Base-by-base conservation (phyloP, 2,113 vertebrate species). In the Catharus minimus region DNA sequence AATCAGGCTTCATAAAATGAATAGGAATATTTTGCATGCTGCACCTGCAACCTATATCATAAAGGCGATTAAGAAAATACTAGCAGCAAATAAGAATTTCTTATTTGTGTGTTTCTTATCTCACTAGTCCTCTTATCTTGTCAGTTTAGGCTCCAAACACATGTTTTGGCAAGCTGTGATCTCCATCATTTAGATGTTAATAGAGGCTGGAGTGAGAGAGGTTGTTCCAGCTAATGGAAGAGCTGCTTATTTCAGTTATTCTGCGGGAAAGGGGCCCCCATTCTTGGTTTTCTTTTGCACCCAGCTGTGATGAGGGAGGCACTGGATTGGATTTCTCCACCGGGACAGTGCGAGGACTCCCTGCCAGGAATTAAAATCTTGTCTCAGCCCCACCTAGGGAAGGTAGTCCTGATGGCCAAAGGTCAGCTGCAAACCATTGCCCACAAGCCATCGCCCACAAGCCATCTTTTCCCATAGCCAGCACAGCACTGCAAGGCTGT, bases 381-480 rank as follows among this genome's bases (percentile, higher is more conserved):
- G 0, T 65, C 32, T 60, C 38, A 67, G 30, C 8, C 18, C 27
- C 0, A 0, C 8, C 7, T 3, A 1, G 13, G 1, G 1, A 67
- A 75, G 17, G 17, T 9, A 71, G 41, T 13, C 28, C 41, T 64
- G 39, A 13, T 46, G 15, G 61, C 14, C 39, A 38, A 44, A 58
- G 30, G 23, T 61, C 52, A 58, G 33, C 1, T 16, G 13, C 12
- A 75, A 43, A 10, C 15, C 26, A n/a, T 1, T 41, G 14, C 22
- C 38, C 11, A 38, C 11, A 75, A 41, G 7, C 1, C 41, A 53
- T 18, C 10, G 14, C 22, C 38, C 10, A 38, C 11, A 75, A 41
- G 7, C 1, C 41, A 53, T 18, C 10, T 9, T 66, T 76, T 47
- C 20, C 32, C 39, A 52, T 0, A 68, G 27, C 19, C 65, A 87